Percentiles rank a stretch among this genome's conserved stretches.
These are phyloP conservation scores for Acrobeloides nanus DNA, from an alignment of 2,888 invertebrate species.

Conservation along the genomic window DNA sequence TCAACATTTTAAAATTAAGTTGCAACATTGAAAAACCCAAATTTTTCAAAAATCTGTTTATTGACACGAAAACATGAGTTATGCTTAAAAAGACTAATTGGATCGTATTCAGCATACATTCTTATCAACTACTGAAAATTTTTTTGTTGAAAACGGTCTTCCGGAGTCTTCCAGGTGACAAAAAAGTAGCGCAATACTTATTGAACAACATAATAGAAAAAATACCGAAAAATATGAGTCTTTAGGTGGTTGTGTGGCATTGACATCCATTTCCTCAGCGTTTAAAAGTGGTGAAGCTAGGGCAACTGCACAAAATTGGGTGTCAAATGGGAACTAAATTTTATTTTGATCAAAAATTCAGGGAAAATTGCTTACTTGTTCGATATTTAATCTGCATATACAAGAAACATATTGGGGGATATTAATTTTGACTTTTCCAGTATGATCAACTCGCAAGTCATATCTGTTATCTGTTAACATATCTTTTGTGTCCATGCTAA, in stretches of 20 bases:
- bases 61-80: too few relatives aligned
- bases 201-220: constrained; percentile 2
- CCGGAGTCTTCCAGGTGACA: too few relatives aligned
- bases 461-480: constrained; percentile 46
- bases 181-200: too few relatives aligned
- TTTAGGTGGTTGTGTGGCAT: constrained; percentile 36
- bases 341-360: constrained; percentile 28
- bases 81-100: too few relatives aligned
- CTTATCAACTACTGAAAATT: not conserved
- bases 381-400: constrained; percentile 40
- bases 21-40: too few relatives aligned
- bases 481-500: constrained; percentile 49
- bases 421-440: constrained; percentile 46
- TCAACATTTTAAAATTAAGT: too few relatives aligned
- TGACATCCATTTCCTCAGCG: constrained; percentile 48
- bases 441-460: constrained; percentile 41
- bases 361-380: constrained; percentile 14
- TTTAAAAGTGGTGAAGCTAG: constrained; percentile 46
- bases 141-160: too few relatives aligned
- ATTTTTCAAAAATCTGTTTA: too few relatives aligned
- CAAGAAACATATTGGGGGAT: constrained; percentile 44
- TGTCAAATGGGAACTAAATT: constrained; percentile 51
- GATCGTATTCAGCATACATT: not conserved
- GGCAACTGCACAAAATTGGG: constrained; percentile 50
- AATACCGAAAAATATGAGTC: constrained; percentile 43